Evolutionary conservation across 2,888 invertebrate genomes (phyloP), one percentile per base, ranked within the genome.

Genomic region (Macrosoma leucophasiata): DNA sequence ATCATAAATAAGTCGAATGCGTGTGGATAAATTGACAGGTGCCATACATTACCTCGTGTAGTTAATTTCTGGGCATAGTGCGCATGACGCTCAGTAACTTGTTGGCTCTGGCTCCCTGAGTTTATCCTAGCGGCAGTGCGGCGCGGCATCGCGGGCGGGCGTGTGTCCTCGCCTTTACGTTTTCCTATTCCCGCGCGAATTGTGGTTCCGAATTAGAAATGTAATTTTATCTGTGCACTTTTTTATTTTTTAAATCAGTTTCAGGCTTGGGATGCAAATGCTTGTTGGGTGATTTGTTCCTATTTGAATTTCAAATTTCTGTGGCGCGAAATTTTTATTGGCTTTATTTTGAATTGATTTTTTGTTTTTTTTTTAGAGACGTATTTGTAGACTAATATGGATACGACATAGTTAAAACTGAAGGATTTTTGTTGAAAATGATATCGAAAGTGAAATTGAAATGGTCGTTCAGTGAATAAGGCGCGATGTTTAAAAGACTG

Each of bases 81-180:
- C 82, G 82, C 82, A 82, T 82, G 82, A 68, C 78, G 61, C 62
- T 50, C 47, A 67, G 54, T 77, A 81, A 81, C 82, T 82, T 82
- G 82, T 82, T 82, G 82, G 78, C 71, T 62, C 60, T 59, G 51
- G 43, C 62, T 61, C 52, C 42, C 56, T 55, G 49, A 56, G 51
- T 52, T 42, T 46, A 48, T 42, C 59, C 55, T 48, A 58, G 59
- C 78, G 77, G 74, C 81, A 82, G 82, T 82, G 81, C 79, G 79
- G 59, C 63, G 77, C 67, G 68, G 57, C 52, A 54, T 48, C 65
- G 72, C 70, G 58, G 53, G 51, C 61, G 59, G 54, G 60, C 65
- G 67, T 66, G 74, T 62, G 48, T 53, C 55, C 47, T 55, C 48
- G 46, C 54, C 50, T 42, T 29, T 39, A 49, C 28, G 36, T 23